Conservation (phyloP, 2,113 vertebrate genomes). For the Syrrhaptes paradoxus region DNA sequence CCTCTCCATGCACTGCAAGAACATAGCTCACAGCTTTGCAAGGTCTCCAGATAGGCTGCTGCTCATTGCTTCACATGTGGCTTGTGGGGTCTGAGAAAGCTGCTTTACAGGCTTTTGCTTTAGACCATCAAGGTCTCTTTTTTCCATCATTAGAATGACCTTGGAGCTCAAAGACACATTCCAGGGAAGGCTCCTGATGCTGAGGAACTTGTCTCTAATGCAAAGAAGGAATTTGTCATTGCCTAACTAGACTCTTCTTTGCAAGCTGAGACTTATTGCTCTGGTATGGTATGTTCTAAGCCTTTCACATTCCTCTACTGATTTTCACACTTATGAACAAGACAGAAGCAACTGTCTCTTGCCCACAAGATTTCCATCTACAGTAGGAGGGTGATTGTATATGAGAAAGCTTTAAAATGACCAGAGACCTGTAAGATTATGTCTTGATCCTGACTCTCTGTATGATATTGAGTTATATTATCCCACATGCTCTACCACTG, state of each 20-base stretch:
- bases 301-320: background rate
- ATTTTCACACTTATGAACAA: constrained; percentile 23
- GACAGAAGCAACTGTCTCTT: constrained; percentile 18
- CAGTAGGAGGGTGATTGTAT: background rate
- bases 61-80: background rate
- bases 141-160: background rate
- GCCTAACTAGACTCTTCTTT: constrained; percentile 17
- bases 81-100: background rate
- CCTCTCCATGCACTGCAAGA: background rate
- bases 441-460: background rate
- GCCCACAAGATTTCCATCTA: background rate
- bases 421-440: background rate
- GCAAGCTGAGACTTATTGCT: constrained; percentile 9
- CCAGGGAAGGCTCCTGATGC: background rate
- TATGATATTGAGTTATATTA: background rate
- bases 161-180: constrained; percentile 27
- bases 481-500: background rate
- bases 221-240: constrained; percentile 48
- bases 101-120: background rate
- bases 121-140: background rate
- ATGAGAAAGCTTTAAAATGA: background rate
- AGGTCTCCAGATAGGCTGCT: background rate
- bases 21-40: background rate
- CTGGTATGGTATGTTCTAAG: background rate
- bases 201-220: constrained; percentile 3